Conservation (phyloP, 2,888 invertebrate species). For the Dinocampus coccinellae region DNA sequence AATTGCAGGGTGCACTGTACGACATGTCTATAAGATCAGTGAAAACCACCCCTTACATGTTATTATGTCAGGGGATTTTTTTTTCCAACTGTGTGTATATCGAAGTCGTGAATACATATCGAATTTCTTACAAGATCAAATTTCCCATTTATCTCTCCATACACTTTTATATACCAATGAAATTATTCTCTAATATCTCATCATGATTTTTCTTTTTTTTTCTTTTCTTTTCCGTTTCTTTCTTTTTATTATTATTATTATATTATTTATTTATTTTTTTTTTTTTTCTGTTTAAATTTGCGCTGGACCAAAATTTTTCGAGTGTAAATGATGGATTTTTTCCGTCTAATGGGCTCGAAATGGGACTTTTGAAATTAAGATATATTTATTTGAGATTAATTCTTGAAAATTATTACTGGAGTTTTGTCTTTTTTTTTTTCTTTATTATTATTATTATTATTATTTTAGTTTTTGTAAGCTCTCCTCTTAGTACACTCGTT, state of each 20-base stretch:
- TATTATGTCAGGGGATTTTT: slow-evolving; percentile 42
- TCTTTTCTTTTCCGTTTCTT: not conserved
- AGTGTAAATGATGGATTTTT: no score
- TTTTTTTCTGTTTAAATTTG: no score
- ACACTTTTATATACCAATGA: slow-evolving; percentile 5
- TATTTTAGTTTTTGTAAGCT: no score
- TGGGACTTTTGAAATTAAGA: not conserved
- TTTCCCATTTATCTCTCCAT: slow-evolving; percentile 20
- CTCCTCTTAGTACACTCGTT: no score
- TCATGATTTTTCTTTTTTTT: slow-evolving; percentile 7
- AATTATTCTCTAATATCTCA: not conserved
- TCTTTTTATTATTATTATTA: no score
- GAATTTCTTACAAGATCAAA: slow-evolving; percentile 28
- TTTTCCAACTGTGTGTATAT: not conserved
- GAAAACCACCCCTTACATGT: slow-evolving; percentile 40
- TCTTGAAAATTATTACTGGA: no score
- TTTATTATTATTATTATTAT: no score
- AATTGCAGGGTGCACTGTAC: slow-evolving; percentile 49
- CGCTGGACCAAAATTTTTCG: no score
- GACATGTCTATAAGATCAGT: slow-evolving; percentile 35
- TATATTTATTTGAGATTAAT: no score
- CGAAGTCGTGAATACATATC: slow-evolving; percentile 3
- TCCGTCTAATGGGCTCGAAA: no score
- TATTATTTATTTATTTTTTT: no score
- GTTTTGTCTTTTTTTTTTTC: not conserved